Evolutionary conservation across 2,797 vertebrate genomes (phyloP).

Genomic region (Enteromius thamalakanensis): DNA sequence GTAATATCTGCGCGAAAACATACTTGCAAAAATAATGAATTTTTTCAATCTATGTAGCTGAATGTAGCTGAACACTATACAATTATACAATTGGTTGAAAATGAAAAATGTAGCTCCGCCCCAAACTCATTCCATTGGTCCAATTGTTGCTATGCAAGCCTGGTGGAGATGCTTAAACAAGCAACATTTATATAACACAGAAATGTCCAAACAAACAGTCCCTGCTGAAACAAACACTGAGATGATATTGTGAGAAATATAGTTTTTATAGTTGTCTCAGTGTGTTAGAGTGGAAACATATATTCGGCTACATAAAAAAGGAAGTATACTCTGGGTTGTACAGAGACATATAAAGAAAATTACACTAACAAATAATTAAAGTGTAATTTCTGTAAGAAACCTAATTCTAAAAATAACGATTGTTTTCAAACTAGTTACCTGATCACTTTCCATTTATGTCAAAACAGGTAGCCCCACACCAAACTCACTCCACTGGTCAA

Average conservation of each 20-base stretch:
- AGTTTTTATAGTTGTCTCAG: not conserved
- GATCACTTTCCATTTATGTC: not conserved
- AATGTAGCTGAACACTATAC: not conserved
- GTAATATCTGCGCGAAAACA: not conserved
- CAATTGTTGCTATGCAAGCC: not conserved
- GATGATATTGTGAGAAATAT: no score
- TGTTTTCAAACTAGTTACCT: not conserved
- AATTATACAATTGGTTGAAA: not conserved
- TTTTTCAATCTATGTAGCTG: not conserved
- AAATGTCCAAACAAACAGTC: slow-evolving; percentile 3
- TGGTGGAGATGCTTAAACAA: not conserved
- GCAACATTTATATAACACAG: not conserved
- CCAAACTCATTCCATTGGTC: not conserved
- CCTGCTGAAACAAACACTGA: not conserved
- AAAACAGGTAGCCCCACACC: not conserved
- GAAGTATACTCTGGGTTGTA: not conserved
- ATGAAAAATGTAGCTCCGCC: not conserved
- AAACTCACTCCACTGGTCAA: not conserved
- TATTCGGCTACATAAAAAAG: not conserved
- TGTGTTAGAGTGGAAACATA: not conserved
- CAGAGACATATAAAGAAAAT: not conserved
- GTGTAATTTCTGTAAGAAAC: not conserved
- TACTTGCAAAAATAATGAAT: not conserved
- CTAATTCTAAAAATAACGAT: not conserved
- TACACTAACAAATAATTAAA: not conserved